Conservation (phyloP, 2,113 vertebrate genomes). For the Porphyrio hochstetteri region DNA sequence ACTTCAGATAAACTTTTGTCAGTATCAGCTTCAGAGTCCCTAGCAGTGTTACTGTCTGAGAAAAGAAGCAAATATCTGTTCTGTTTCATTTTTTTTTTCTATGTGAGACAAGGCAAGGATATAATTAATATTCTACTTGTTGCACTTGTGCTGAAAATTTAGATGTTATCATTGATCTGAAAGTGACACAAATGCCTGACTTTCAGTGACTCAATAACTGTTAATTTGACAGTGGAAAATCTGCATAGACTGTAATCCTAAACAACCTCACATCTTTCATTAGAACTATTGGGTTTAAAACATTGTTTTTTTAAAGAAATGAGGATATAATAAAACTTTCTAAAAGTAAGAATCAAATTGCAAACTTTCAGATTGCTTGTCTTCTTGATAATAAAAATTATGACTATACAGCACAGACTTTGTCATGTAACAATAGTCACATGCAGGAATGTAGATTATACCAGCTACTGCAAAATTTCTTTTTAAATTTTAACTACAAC, state of each 20-base stretch:
- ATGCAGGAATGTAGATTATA: neutral
- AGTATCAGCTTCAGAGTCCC: neutral
- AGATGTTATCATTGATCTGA: neutral
- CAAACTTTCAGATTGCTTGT: neutral
- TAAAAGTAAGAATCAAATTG: neutral
- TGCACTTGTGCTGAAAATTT: neutral
- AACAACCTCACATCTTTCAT: neutral
- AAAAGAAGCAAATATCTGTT: neutral
- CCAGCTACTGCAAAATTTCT: neutral
- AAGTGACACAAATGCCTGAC: neutral
- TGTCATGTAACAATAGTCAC: neutral
- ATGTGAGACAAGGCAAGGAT: neutral
- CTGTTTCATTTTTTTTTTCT: neutral
- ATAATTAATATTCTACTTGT: neutral
- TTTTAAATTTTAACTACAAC: neutral
- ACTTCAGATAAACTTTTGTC: neutral
- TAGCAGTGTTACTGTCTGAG: neutral
- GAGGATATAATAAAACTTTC: neutral
- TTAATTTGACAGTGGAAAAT: neutral
- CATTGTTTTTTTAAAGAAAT: neutral
- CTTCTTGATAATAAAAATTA: neutral
- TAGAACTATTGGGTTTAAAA: neutral
- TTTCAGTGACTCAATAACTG: neutral
- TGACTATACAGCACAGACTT: neutral
- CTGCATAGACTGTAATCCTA: neutral